phyloP scores from a whole-genome alignment of 2,888 invertebrate species.

The Noctua janthe region DNA sequence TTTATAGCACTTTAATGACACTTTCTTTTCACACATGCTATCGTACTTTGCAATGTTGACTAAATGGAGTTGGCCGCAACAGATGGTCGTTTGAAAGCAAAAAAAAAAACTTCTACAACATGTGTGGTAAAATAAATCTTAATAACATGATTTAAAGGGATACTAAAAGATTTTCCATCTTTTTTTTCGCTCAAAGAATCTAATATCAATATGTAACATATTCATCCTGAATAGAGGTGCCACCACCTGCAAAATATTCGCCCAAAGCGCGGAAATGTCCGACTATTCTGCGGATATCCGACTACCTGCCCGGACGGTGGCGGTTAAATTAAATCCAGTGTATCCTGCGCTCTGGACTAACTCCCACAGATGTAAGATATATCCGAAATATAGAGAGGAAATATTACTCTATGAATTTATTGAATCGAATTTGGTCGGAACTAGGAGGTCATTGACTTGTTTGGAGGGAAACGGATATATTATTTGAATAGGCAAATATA shows the following conservation, averaged over 20 bases:
- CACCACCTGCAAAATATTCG: too few species aligned
- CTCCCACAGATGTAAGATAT: constrained; percentile 35
- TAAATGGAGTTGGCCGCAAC: background rate
- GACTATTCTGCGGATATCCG: constrained; percentile 56
- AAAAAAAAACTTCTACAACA: background rate
- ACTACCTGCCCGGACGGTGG: constrained; percentile 58
- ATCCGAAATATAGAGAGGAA: constrained; percentile 33
- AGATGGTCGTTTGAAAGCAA: background rate
- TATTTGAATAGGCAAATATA: constrained; percentile 39
- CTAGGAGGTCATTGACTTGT: constrained; percentile 35
- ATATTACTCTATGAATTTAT: constrained; percentile 48
- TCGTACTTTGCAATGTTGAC: constrained; percentile 1
- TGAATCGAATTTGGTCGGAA: constrained; percentile 28
- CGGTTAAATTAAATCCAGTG: constrained; percentile 58
- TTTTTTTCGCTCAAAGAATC: background rate
- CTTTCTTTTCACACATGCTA: constrained; percentile 42
- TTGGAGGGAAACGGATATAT: constrained; percentile 38
- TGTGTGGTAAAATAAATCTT: constrained; percentile 15
- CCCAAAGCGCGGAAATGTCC: constrained; percentile 46
- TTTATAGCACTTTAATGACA: constrained; percentile 28
- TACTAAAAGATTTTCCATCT: background rate
- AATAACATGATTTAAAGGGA: background rate
- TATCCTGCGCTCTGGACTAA: constrained; percentile 49
- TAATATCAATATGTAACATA: constrained; percentile 38
- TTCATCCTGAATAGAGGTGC: constrained; percentile 39